Conservation (phyloP, 2,797 vertebrate species). For the Muraenolepis orangiensis region DNA sequence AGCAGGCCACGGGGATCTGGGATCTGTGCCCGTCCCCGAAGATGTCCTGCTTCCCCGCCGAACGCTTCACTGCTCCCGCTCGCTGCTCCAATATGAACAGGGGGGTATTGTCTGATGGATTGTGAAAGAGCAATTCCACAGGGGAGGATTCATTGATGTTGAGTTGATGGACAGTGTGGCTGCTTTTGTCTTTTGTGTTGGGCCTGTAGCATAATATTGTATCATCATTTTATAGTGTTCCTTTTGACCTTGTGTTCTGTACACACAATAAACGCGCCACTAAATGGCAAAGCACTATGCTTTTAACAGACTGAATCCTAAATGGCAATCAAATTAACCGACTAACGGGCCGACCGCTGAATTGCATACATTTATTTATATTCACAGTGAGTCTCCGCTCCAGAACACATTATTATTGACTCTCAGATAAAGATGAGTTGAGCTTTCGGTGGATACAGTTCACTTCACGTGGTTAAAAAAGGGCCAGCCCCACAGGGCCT, state of each 20-base stretch:
- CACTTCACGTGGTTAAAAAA: slow-evolving; percentile 41
- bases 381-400: slow-evolving; percentile 35
- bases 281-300: slow-evolving; percentile 15
- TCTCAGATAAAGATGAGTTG: slow-evolving; percentile 21
- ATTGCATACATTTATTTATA: not conserved
- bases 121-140: slow-evolving; percentile 39
- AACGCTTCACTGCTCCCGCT: slow-evolving; percentile 64
- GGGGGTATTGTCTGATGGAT: slow-evolving; percentile 33
- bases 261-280: slow-evolving; percentile 20
- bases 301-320: not conserved
- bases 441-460: slow-evolving; percentile 16
- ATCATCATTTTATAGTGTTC: slow-evolving; percentile 40
- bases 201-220: slow-evolving; percentile 10
- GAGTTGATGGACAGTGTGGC: slow-evolving; percentile 41
- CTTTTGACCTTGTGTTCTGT: slow-evolving; percentile 35
- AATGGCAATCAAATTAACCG: slow-evolving; percentile 23
- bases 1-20: slow-evolving; percentile 59
- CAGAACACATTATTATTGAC: slow-evolving; percentile 17
- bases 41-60: slow-evolving; percentile 48
- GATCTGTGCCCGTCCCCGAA: slow-evolving; percentile 60
- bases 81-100: slow-evolving; percentile 58
- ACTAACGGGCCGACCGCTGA: not conserved
- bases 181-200: slow-evolving; percentile 31
- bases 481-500: slow-evolving; percentile 26
- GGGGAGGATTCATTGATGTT: slow-evolving; percentile 42